Base-by-base conservation (phyloP, 2,888 invertebrate genomes). In the Scaptomyza flava region DNA sequence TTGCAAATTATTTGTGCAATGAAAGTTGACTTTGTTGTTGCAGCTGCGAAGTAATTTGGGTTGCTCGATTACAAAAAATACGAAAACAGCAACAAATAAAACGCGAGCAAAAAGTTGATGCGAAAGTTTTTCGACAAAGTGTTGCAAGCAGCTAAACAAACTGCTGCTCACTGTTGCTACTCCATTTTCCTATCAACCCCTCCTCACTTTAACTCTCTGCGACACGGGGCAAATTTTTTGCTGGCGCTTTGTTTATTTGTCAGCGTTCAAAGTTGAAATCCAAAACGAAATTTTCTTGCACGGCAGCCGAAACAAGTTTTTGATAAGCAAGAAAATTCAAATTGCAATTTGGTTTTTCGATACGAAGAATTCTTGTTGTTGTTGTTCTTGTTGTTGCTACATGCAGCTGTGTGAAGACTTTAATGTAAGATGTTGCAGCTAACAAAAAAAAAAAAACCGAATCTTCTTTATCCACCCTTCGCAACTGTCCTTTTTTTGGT, bases 61-160 rank as follows among this genome's bases (percentile, higher is more conserved):
- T 56, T 38, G 17, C 52, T 45, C 53, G 48, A 41, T 57, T 50
- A 50, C 38, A 3, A 14, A 14, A 14, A 38, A 38, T 7, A 34
- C 3, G 3, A 34, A 48, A 41, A 41, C 11, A 63, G 7, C 64
- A 68, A 17, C 17, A 1, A 17, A 17, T 1, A 17, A 20, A 34
- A n/a, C 33, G 34, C 48, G 9, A n/a, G 9, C n/a, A 6, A 20
- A 50, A 76, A 83, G 70, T 84, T 81, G 64, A 69, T 67, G 79
- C 59, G 77, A 86, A 41, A 83, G 63, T 81, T 82, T 68, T 34
- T 58, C 68, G 62, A 66, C 82, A 86, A 88, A 88, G 89, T 83
- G 84, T 86, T 82, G 87, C 83, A 77, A 47, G 62, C 66, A 78
- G 69, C 87, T 86, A 88, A 88, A 79, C 83, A 83, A 88, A 86